phyloP scores from a whole-genome alignment of 2,797 vertebrate species.

The Artibeus lituratus region DNA sequence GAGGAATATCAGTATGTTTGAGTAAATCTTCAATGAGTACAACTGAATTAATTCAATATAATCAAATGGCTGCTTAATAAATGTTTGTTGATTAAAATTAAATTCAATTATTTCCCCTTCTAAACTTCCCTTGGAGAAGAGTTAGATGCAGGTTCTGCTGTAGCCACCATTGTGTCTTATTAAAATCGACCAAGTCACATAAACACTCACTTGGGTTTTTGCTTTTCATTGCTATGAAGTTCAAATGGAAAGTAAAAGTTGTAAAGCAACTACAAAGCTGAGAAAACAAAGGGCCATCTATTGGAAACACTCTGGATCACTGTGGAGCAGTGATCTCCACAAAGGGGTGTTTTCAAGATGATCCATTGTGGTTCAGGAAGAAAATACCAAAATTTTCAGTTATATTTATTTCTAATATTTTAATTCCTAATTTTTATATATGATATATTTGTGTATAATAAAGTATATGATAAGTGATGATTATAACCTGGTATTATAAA shows the following conservation, averaged over 20 bases:
- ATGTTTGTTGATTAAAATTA: constrained; percentile 12
- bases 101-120: background rate
- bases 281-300: background rate
- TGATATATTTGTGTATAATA: background rate
- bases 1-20: background rate
- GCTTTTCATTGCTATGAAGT: background rate
- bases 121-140: background rate
- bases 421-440: background rate
- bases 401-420: background rate
- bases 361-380: background rate
- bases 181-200: background rate
- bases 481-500: constrained; percentile 5
- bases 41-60: background rate
- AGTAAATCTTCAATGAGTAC: background rate
- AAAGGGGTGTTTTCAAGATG: background rate
- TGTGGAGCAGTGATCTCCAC: background rate
- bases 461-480: background rate
- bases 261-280: background rate
- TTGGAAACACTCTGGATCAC: too few relatives aligned
- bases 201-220: background rate
- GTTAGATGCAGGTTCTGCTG: background rate
- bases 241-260: background rate
- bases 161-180: background rate
- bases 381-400: background rate
- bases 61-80: background rate